phyloP scores from a whole-genome alignment of 1,140 invertebrate genomes.

The Lethrus apterus region DNA sequence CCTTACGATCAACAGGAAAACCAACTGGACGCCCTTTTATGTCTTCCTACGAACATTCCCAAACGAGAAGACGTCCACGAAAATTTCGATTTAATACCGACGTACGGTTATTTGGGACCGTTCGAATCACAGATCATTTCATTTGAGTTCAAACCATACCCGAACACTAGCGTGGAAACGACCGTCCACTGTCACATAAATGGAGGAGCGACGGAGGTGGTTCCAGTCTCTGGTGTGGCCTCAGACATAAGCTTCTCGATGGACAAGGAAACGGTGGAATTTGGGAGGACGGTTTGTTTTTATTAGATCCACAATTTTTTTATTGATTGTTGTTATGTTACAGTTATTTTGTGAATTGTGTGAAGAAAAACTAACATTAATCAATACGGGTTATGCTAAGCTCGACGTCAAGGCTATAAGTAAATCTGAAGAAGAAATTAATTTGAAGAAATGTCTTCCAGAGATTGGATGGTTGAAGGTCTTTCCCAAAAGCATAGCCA shows the following conservation, averaged over 20 bases:
- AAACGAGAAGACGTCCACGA: slow-evolving; percentile 13
- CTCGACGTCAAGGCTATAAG: background rate
- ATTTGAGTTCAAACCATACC: slow-evolving; percentile 36
- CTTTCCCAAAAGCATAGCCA: slow-evolving; percentile 28
- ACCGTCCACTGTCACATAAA: slow-evolving; percentile 35
- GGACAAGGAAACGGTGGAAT: slow-evolving; percentile 36
- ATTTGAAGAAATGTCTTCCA: background rate
- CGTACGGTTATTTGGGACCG: slow-evolving; percentile 37
- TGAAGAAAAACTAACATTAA: slow-evolving; percentile 17
- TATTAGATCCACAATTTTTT: too few species aligned
- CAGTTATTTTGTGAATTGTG: slow-evolving; percentile 31
- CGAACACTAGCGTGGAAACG: slow-evolving; percentile 31
- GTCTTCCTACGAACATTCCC: background rate
- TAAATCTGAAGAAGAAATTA: background rate
- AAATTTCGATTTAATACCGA: slow-evolving; percentile 37
- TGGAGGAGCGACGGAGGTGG: slow-evolving; percentile 36
- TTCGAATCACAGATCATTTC: slow-evolving; percentile 34
- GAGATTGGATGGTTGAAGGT: slow-evolving; percentile 29
- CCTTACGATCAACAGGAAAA: background rate
- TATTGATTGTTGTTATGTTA: slow-evolving; percentile 8
- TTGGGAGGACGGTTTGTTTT: slow-evolving; percentile 39
- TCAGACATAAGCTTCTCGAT: slow-evolving; percentile 37
- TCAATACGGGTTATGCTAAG: slow-evolving; percentile 13
- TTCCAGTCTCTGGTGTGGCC: slow-evolving; percentile 36
- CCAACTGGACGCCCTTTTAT: background rate